Evolutionary conservation across 1,140 invertebrate species (phyloP).

Genomic region (Lanistes nyassanus): DNA sequence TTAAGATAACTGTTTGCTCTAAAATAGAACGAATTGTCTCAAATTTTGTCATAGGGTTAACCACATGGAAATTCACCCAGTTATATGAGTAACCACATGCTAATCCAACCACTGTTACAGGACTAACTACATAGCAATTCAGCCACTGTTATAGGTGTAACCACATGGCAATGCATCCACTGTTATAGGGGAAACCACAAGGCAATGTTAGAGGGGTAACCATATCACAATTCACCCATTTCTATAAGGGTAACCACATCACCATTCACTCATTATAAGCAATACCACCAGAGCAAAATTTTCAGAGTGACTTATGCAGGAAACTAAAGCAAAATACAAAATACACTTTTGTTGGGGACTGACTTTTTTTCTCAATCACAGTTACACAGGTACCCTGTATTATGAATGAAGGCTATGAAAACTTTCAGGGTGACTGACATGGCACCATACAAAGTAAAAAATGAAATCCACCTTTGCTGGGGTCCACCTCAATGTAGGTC

Average conservation of each 20-base stretch:
- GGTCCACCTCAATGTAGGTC: conserved; percentile 71
- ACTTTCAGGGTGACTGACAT: too few species aligned
- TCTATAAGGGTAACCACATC: background rate
- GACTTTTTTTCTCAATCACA: too few species aligned
- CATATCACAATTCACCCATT: background rate
- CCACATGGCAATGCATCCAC: background rate
- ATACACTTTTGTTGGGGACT: too few species aligned
- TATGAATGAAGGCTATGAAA: too few species aligned
- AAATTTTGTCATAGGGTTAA: background rate
- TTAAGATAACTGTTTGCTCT: background rate
- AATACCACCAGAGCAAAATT: background rate
- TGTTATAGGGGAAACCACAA: too few species aligned
- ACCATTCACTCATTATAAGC: background rate
- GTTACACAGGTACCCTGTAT: too few species aligned
- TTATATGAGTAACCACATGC: background rate
- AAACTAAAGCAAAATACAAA: too few species aligned
- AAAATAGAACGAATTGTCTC: background rate
- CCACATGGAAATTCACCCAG: background rate
- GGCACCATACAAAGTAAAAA: too few species aligned
- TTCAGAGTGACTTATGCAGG: too few species aligned
- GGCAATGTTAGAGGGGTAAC: background rate
- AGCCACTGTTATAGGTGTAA: background rate
- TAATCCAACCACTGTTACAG: background rate
- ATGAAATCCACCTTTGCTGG: conserved; percentile 61
- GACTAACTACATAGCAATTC: background rate